Evolutionary conservation across 2,888 invertebrate species (phyloP).

Genomic region (Protodeltote pygarga): DNA sequence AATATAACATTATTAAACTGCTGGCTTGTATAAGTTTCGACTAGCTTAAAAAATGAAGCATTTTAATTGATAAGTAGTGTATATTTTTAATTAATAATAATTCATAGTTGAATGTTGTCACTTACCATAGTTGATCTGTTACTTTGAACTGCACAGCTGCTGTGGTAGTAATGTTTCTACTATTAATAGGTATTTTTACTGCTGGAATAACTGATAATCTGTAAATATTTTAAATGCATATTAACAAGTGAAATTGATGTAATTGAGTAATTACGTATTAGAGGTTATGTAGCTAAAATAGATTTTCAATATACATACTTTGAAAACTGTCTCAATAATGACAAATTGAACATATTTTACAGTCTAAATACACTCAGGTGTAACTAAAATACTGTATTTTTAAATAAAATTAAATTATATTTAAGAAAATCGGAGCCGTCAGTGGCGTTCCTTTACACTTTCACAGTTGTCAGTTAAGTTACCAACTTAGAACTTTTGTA

Average conservation of each 20-base stretch:
- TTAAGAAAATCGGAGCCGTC: too few relatives aligned
- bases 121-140: conserved; percentile 79
- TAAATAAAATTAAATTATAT: too few relatives aligned
- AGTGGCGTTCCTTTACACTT: too few relatives aligned
- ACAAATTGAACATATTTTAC: conserved; percentile 64
- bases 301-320: conserved; percentile 52
- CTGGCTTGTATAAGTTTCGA: too few relatives aligned
- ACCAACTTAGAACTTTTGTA: too few relatives aligned
- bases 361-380: not conserved
- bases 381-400: not conserved
- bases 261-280: not conserved
- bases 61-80: not conserved
- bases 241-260: not conserved
- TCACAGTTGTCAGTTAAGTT: too few relatives aligned
- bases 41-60: not conserved
- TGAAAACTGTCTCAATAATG: conserved; percentile 72
- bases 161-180: conserved; percentile 65
- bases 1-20: too few relatives aligned
- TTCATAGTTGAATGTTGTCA: not conserved
- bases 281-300: conserved; percentile 44
- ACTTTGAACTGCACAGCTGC: conserved; percentile 71
- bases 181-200: conserved; percentile 53
- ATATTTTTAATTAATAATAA: not conserved
- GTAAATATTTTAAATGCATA: conserved; percentile 35
- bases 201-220: conserved; percentile 70